phyloP scores from a whole-genome alignment of 2,113 vertebrate species.

The Sinosuthora webbiana region DNA sequence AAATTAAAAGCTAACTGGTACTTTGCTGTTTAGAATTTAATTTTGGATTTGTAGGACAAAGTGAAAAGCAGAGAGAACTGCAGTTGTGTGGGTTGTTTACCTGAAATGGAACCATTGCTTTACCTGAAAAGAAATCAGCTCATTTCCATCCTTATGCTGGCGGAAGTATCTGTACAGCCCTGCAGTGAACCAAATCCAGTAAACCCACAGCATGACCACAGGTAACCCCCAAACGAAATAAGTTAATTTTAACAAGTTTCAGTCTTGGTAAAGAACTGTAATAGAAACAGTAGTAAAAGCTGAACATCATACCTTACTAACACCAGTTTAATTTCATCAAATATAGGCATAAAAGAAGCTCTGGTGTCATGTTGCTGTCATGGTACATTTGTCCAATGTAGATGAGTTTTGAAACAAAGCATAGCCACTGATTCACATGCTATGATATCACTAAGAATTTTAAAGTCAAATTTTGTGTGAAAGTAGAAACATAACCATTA shows the following conservation, averaged over 20 bases:
- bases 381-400: background rate
- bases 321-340: background rate
- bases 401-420: background rate
- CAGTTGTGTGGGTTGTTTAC: background rate
- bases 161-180: background rate
- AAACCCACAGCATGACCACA: background rate
- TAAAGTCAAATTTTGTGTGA: background rate
- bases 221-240: background rate
- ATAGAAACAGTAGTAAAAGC: background rate
- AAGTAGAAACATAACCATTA: background rate
- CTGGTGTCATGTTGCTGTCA: background rate
- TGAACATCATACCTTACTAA: background rate
- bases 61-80: background rate
- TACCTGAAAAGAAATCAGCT: background rate
- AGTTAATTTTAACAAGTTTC: background rate
- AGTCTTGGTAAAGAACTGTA: background rate
- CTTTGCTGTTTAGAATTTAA: background rate
- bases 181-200: background rate
- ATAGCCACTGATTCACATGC: background rate
- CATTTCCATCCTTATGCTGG: fast-evolving
- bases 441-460: background rate
- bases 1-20: background rate
- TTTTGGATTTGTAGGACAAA: background rate
- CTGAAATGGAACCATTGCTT: background rate
- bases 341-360: background rate